A percentile compares a stretch with the other conserved stretches of the same genome.
These are phyloP conservation scores for Oncorhynchus kisutch DNA, from an alignment of 2,113 vertebrate species.

Conservation along the genomic window DNA sequence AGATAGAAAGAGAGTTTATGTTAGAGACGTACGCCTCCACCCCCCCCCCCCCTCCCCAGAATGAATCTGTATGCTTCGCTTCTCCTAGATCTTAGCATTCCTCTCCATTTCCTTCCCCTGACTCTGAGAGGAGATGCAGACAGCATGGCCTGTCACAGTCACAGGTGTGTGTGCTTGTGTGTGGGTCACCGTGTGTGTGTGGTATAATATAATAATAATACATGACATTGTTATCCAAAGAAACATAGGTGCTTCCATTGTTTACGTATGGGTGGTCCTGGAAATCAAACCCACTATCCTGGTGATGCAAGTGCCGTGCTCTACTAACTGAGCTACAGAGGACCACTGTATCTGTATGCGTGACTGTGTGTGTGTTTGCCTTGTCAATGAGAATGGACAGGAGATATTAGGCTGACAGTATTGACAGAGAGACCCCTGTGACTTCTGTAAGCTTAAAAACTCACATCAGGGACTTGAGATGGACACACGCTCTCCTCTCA, in stretches of 20 bases:
- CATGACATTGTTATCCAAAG: too few species aligned
- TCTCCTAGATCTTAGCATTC: slow-evolving; percentile 71
- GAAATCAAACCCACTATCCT: too few species aligned
- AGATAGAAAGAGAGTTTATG: slow-evolving; percentile 52
- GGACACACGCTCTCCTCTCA: slow-evolving; percentile 28
- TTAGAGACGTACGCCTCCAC: slow-evolving; percentile 40
- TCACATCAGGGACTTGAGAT: slow-evolving; percentile 44
- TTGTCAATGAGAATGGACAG: slow-evolving; percentile 34
- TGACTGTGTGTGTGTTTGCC: slow-evolving; percentile 7
- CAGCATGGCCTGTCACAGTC: slow-evolving; percentile 69
- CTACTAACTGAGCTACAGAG: too few species aligned
- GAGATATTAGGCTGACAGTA: slow-evolving; percentile 44
- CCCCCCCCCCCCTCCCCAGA: slow-evolving; percentile 34
- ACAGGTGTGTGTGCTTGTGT: slow-evolving; percentile 23
- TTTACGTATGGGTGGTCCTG: too few species aligned
- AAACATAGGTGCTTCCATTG: background rate
- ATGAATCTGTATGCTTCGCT: slow-evolving; percentile 69
- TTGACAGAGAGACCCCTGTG: slow-evolving; percentile 47
- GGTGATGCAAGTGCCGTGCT: too few species aligned
- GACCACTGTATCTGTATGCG: background rate
- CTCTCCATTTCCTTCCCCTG: slow-evolving; percentile 62
- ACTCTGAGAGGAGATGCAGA: slow-evolving; percentile 66
- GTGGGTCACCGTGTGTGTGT: slow-evolving; percentile 6
- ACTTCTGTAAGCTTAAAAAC: slow-evolving; percentile 52
- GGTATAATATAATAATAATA: background rate